Conservation (phyloP, 92 coral and sea anemone genomes). For the Desmophyllum pertusum region DNA sequence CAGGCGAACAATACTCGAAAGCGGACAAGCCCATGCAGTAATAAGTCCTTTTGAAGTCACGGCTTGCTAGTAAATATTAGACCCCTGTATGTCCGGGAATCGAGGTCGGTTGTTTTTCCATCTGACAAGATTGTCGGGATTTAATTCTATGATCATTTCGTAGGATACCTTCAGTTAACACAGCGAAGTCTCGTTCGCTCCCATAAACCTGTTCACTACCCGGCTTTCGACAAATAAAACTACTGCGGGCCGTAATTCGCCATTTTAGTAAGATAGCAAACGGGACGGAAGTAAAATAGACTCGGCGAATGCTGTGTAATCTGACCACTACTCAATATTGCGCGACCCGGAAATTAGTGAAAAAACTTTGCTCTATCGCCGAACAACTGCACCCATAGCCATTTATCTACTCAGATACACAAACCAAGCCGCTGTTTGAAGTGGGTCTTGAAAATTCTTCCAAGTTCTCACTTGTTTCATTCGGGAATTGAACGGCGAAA, state of each 20-base stretch:
- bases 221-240: no score
- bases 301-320: background rate
- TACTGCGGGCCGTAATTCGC: background rate
- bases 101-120: no score
- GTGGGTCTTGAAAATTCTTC: background rate
- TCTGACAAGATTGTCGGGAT: no score
- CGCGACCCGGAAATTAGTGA: constrained; percentile 24
- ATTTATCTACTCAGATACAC: background rate
- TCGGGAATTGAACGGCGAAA: background rate
- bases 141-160: no score
- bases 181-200: background rate
- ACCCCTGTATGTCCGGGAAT: no score
- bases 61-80: no score
- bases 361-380: background rate
- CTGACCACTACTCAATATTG: background rate
- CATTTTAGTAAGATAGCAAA: background rate
- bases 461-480: background rate
- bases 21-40: no score
- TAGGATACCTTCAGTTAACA: no score
- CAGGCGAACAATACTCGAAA: no score
- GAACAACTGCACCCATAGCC: background rate
- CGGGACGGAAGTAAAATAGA: background rate
- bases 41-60: no score
- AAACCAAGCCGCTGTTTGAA: background rate
- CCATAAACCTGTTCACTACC: no score